Base-by-base conservation (phyloP, 2,888 invertebrate genomes). In the Epirrhoe tristata region DNA sequence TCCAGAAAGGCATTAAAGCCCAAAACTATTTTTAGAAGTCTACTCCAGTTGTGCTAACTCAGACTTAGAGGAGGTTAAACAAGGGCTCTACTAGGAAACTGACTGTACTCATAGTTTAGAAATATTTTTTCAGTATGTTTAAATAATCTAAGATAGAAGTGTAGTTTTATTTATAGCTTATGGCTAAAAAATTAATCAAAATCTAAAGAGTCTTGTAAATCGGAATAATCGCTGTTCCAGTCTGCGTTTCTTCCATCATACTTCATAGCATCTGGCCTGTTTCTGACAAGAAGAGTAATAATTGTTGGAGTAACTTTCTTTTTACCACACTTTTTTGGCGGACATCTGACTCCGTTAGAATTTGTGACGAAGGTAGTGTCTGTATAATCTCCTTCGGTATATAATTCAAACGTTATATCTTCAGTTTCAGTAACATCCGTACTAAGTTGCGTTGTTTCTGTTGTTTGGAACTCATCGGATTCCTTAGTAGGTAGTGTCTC, bases 271-370 rank as follows among this genome's bases (percentile, higher is more conserved):
- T 24, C 12, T 8, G 32, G 7, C 39, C n/a, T 39, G 5, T 31
- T 43, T 53, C 12, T 53, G 1, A 12, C 14, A 1, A 43, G 39
- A 8, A 59, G 31, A 0, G 58, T 54, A n/a, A 57, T 14, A n/a
- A 63, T 63, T 17, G 59, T 17, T 14, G 62, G 16, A 10, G 65
- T 69, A 2, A 52, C 51, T 56, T 46, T 54, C 1, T 2, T 52
- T 6, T 61, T 65, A 4, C 43, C 58, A 66, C 72, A 74, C 0
- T 54, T 32, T 34, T 58, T 66, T 16, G 61, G 58, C 2, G 74
- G 74, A 52, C 74, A 74, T 58, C 32, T 66, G 7, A 62, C 8
- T 6, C 65, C 62, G 10, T 56, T 43, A 10, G 48, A 14, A 56
- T 65, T 65, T 6, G 65, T 60, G 5, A 58, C 48, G 36, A 34